Percentiles rank a stretch among this genome's conserved stretches.
Conservation (phyloP, 2,888 invertebrate genomes). For the Macroteleia sp. region DNA sequence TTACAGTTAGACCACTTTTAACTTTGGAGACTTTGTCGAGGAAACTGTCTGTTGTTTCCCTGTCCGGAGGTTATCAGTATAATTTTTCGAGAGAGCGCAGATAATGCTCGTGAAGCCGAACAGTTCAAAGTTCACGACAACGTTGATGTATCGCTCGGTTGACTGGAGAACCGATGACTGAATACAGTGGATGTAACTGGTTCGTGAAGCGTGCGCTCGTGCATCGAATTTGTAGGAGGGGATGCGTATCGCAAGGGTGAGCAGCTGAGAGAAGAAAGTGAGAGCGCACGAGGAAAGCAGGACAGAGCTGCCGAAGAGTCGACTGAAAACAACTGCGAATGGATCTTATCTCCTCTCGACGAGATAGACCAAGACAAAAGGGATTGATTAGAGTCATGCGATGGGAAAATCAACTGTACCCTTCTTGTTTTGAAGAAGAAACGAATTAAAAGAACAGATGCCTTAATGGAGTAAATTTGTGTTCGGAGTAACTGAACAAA, state of each 20-base stretch:
- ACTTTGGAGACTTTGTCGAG: too few species aligned
- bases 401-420: neutral
- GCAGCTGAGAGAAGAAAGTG: constrained; percentile 63
- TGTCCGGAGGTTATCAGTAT: constrained; percentile 18
- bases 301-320: constrained; percentile 39
- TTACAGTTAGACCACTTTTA: too few species aligned
- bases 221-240: constrained; percentile 67
- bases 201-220: constrained; percentile 79
- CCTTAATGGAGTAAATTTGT: too few species aligned
- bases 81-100: constrained; percentile 25
- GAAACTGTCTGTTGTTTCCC: neutral
- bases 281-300: constrained; percentile 54
- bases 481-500: too few species aligned
- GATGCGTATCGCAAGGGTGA: constrained; percentile 65
- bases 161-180: constrained; percentile 80
- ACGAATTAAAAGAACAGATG: too few species aligned
- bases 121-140: constrained; percentile 61
- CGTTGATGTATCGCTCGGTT: constrained; percentile 75
- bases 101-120: constrained; percentile 28
- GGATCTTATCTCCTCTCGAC: constrained; percentile 30
- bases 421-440: neutral
- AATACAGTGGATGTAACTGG: constrained; percentile 72
- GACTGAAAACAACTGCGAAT: constrained; percentile 35
- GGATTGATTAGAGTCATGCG: constrained; percentile 31
- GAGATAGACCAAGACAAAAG: constrained; percentile 38